These are phyloP conservation scores for Ormyrus nitidulus DNA, from an alignment of 2,888 invertebrate genomes.

Conservation along the genomic window DNA sequence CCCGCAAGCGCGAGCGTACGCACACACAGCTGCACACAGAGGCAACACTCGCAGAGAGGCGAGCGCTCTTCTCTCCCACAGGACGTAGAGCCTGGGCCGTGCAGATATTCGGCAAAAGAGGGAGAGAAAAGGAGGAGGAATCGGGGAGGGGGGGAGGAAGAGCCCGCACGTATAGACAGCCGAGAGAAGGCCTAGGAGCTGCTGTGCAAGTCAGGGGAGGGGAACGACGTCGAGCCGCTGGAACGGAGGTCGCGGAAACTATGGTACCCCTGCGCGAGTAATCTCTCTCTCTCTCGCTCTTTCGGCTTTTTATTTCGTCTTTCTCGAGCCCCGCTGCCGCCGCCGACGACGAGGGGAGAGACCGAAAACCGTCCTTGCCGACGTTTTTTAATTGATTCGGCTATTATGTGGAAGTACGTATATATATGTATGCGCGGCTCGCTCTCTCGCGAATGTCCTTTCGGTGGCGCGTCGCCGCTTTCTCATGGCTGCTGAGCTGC, in stretches of 20 bases:
- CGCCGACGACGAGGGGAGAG: neutral
- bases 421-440: no score
- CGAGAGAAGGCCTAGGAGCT: neutral
- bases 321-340: neutral
- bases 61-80: neutral
- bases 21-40: no score
- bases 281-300: slow-evolving; percentile 2
- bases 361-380: neutral
- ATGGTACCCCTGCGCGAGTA: slow-evolving; percentile 21
- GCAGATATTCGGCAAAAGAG: slow-evolving; percentile 45
- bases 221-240: slow-evolving; percentile 12
- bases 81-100: slow-evolving; percentile 17
- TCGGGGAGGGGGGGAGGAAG: neutral
- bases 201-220: neutral
- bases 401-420: no score
- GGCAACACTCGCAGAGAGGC: neutral
- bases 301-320: neutral
- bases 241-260: slow-evolving; percentile 48
- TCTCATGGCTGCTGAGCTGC: neutral
- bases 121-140: neutral
- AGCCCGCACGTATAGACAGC: neutral
- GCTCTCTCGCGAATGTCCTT: slow-evolving; percentile 7
- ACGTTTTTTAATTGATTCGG: slow-evolving; percentile 42
- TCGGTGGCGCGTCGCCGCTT: neutral
- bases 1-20: neutral